Conservation (phyloP, 2,797 vertebrate species). For the Arctocebus calabarensis region DNA sequence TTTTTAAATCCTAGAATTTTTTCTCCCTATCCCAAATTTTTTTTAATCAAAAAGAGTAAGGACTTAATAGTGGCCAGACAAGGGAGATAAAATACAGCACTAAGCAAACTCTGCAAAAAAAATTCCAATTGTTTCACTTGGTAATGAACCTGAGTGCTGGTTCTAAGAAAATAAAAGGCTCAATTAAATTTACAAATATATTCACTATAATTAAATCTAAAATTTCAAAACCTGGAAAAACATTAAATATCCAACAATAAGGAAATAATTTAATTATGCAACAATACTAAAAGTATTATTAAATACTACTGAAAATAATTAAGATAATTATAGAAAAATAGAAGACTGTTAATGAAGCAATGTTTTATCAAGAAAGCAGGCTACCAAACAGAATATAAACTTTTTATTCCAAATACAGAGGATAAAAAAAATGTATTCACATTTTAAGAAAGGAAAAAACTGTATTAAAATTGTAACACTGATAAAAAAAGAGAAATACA, state of each 20-base stretch:
- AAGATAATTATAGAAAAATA: constrained; percentile 4
- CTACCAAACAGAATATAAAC: not conserved
- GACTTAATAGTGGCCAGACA: not conserved
- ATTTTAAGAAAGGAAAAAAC: too few relatives aligned
- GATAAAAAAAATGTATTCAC: not conserved
- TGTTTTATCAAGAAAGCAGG: not conserved
- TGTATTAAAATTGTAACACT: too few relatives aligned
- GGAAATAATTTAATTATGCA: constrained; percentile 32
- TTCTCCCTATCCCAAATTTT: not conserved
- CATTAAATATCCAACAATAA: not conserved
- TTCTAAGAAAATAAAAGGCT: not conserved
- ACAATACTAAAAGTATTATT: constrained; percentile 5
- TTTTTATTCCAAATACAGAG: not conserved
- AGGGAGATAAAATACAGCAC: not conserved
- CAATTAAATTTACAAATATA: constrained; percentile 39
- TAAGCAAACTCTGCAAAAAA: not conserved
- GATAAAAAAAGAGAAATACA: too few relatives aligned
- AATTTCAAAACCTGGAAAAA: constrained; percentile 29
- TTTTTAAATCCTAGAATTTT: constrained; percentile 5
- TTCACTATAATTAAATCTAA: not conserved
- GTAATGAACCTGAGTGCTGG: not conserved
- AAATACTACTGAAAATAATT: not conserved
- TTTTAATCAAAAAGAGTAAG: not conserved
- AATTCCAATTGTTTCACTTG: not conserved
- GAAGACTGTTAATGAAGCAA: not conserved